These are phyloP conservation scores for Brienomyrus longianalis DNA, from an alignment of 2,113 vertebrate genomes.

Conservation along the genomic window DNA sequence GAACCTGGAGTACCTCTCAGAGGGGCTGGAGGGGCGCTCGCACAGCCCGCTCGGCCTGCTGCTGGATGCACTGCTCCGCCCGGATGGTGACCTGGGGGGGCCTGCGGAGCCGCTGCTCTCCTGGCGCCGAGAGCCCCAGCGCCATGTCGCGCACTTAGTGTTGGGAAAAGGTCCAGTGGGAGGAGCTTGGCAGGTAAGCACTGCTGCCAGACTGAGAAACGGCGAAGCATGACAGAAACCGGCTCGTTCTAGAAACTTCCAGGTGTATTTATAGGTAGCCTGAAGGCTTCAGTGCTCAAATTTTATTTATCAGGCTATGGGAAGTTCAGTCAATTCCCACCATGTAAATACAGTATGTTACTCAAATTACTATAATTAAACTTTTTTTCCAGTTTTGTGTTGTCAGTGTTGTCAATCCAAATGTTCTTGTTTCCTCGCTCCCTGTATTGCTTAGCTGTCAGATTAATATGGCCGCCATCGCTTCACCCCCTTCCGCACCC, in stretches of 20 bases:
- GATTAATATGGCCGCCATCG: neutral
- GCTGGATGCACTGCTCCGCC: conserved; percentile 66
- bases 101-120: conserved; percentile 59
- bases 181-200: conserved; percentile 72
- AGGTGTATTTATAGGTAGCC: neutral
- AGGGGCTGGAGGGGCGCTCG: conserved; percentile 69
- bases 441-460: neutral
- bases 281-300: neutral
- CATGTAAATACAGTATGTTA: neutral
- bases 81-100: conserved; percentile 66
- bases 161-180: conserved; percentile 64
- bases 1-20: conserved; percentile 70
- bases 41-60: conserved; percentile 65
- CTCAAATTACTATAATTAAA: neutral
- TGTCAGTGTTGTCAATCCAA: neutral
- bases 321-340: neutral
- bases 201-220: neutral
- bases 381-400: neutral
- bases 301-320: neutral
- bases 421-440: neutral
- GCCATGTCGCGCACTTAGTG: conserved; percentile 62
- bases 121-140: conserved; percentile 52
- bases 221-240: neutral
- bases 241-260: neutral
- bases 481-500: neutral